Base-by-base conservation (phyloP, 1,140 invertebrate genomes). In the Ectropis grisescens region DNA sequence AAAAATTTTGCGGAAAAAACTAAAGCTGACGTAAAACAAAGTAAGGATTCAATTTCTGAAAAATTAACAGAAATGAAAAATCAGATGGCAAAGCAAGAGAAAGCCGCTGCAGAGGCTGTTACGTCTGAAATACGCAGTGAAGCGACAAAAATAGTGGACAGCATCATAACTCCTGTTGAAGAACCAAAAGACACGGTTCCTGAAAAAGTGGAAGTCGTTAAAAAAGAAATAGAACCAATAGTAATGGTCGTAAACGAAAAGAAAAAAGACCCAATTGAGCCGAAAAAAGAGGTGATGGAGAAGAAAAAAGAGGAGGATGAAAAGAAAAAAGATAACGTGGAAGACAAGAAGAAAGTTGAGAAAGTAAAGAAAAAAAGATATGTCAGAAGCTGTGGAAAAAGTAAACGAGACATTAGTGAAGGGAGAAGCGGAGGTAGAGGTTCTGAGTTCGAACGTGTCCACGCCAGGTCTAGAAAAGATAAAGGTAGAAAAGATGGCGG, bases 391-490 rank as follows among this genome's bases (percentile, higher is more conserved):
- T n/a, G n/a, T 2, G 36, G 78, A 79, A 22, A 74, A 58, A 46
- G 59, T 78, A 9, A 82, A 58, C 28, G 79, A 78, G 30, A 58
- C 70, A 0, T 40, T 83, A 10, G 70, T 84, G 1, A 80, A 69
- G 33, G 80, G 80, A 2, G 79, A 80, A 11, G 59, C 70, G 6
- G 82, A 84, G 22, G 57, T 82, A 0, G 82, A 84, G 37, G 79
- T 82, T 1, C 80, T 75, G 34, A 82, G 80, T 55, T 82, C 70
- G 2, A 82, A 84, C 48, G 19, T 81, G n/a, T 74, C 80, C 1
- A 62, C 75, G 13, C 65, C 71, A 2, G 67, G 49, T 3, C 40
- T 47, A 8, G 57, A 68, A 7, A 72, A 69, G 25, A 55, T 67
- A 16, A 29, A 32, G 16, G 32, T 65, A 8, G 43, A 68, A 19